Evolutionary conservation across 2,888 invertebrate species (phyloP).

Genomic region (Drosophila formosana): DNA sequence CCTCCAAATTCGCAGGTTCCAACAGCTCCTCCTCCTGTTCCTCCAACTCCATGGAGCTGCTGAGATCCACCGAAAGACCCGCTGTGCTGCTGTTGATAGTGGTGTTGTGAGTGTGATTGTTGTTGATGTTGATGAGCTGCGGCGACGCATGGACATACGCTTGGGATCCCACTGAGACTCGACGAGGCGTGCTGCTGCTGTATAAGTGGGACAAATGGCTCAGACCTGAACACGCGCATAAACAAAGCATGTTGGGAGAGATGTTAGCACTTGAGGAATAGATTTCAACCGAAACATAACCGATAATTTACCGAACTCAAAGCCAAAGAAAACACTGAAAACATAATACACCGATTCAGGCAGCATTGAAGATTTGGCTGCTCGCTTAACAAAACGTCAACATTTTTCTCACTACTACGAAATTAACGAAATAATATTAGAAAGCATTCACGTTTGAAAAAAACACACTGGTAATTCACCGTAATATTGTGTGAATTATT

Average conservation of each 20-base stretch:
- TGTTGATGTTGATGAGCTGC: conserved; percentile 83
- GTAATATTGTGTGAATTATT: background rate
- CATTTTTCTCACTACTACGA: background rate
- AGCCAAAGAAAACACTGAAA: conserved; percentile 48
- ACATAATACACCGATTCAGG: conserved; percentile 11
- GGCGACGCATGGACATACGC: conserved; percentile 85
- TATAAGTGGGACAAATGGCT: conserved; percentile 85
- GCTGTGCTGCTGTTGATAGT: conserved; percentile 84
- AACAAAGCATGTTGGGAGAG: conserved; percentile 46
- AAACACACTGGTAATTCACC: background rate
- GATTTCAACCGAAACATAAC: conserved; percentile 33
- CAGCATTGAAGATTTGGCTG: conserved; percentile 8
- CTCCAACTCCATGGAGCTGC: conserved; percentile 86
- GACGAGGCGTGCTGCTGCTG: conserved; percentile 85
- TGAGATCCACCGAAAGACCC: conserved; percentile 85
- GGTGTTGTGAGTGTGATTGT: conserved; percentile 71
- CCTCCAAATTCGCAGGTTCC: conserved; percentile 77
- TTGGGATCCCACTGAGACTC: conserved; percentile 85
- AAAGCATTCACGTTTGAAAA: background rate
- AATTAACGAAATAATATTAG: conserved; percentile 1
- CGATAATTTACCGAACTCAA: conserved; percentile 55
- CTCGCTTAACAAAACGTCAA: background rate
- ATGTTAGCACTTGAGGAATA: conserved; percentile 33
- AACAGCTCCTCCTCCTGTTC: conserved; percentile 77
- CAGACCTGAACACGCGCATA: conserved; percentile 81